These are phyloP conservation scores for Sialis fuliginosa DNA, from an alignment of 2,888 invertebrate species.

Conservation along the genomic window DNA sequence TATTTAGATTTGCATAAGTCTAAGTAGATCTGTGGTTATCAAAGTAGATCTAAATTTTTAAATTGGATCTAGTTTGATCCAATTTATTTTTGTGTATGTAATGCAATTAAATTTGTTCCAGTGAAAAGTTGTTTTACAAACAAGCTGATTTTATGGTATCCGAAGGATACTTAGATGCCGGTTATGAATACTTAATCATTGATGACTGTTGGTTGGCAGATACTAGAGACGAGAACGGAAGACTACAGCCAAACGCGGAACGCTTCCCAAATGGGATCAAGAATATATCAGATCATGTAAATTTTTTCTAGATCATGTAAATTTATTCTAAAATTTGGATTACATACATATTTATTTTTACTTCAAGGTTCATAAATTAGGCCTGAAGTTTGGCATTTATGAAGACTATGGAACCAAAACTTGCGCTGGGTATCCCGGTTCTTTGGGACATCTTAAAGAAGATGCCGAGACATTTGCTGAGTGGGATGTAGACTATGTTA, in stretches of 20 bases:
- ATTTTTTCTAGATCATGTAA: conserved; percentile 3
- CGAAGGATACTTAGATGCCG: conserved; percentile 39
- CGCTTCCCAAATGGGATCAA: conserved; percentile 44
- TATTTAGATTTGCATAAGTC: too few relatives aligned
- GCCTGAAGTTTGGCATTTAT: conserved; percentile 66
- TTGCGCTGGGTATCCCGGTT: conserved; percentile 65
- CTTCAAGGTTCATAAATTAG: conserved; percentile 45
- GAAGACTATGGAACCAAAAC: conserved; percentile 63
- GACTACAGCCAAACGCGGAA: conserved; percentile 32
- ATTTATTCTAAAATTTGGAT: too few relatives aligned
- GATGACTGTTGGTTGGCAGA: conserved; percentile 43
- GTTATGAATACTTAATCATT: conserved; percentile 39
- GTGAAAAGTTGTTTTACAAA: conserved; percentile 33
- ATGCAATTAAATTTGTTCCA: conserved; percentile 14
- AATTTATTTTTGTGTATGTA: too few relatives aligned
- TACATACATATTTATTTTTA: too few relatives aligned
- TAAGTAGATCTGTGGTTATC: too few relatives aligned
- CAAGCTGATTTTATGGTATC: conserved; percentile 34
- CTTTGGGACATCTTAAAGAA: conserved; percentile 38
- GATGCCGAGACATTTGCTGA: conserved; percentile 61
- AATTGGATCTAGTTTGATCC: not conserved
- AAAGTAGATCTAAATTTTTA: not conserved
- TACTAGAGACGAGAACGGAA: conserved; percentile 26
- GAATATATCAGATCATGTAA: conserved; percentile 38
- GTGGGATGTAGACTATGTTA: conserved; percentile 68